Conservation (phyloP, 2,113 vertebrate genomes). For the Phaethornis superciliosus region DNA sequence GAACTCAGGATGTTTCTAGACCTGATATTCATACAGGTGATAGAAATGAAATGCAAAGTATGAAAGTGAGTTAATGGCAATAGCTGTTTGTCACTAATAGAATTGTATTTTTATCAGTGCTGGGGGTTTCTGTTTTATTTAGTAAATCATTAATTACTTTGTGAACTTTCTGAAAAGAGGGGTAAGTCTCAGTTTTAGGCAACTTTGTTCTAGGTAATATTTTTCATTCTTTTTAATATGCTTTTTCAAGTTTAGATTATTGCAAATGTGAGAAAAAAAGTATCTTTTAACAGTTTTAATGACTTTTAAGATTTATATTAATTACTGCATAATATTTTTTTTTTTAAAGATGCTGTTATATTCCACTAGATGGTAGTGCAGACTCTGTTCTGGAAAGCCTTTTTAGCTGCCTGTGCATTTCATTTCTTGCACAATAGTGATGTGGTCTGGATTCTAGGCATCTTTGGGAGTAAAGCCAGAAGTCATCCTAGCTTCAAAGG, state of each 20-base stretch:
- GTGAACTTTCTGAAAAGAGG: not conserved
- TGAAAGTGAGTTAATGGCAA: not conserved
- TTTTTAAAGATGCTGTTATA: not conserved
- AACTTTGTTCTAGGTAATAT: not conserved
- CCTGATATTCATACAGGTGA: not conserved
- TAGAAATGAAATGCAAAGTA: not conserved
- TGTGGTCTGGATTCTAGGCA: not conserved
- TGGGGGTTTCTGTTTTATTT: not conserved
- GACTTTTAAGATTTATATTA: not conserved
- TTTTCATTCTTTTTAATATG: not conserved
- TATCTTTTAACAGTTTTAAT: not conserved
- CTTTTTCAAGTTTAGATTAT: not conserved
- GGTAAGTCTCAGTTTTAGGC: not conserved
- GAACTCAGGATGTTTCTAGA: not conserved
- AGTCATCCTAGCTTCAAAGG: not conserved
- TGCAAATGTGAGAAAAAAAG: not conserved
- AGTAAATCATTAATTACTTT: not conserved
- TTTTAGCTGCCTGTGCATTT: not conserved
- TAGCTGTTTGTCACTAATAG: accelerated
- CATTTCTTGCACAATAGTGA: accelerated
- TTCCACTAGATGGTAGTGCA: slow-evolving; percentile 62
- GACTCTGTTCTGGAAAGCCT: not conserved
- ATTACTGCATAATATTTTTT: not conserved
- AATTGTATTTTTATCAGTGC: not conserved
- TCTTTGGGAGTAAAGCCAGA: not conserved